These are phyloP conservation scores for Sinocyclocheilus maitianheensis DNA, from an alignment of 2,113 vertebrate genomes.

Conservation along the genomic window DNA sequence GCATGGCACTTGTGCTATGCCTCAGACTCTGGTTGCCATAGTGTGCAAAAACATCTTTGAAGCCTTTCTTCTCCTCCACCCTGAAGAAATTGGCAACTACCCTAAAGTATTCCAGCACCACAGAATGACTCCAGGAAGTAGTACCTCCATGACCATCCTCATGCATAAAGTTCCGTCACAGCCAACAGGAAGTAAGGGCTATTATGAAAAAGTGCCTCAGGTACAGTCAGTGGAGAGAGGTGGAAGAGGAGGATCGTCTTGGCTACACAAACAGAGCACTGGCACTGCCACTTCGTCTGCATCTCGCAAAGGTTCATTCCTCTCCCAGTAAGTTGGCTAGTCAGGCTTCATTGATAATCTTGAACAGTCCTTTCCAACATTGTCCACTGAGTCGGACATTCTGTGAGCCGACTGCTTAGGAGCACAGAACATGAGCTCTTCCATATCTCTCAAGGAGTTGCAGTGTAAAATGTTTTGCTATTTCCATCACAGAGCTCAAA, in stretches of 20 bases:
- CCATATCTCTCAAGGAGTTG: conserved; percentile 80
- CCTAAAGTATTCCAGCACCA: conserved; percentile 81
- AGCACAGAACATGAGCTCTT: conserved; percentile 83
- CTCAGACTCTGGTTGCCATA: conserved; percentile 55
- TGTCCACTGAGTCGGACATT: conserved; percentile 30
- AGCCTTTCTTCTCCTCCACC: conserved; percentile 68
- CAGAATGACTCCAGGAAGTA: conserved; percentile 81
- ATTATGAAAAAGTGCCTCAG: conserved; percentile 80
- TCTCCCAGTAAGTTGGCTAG: conserved; percentile 88
- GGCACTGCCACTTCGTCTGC: conserved; percentile 86
- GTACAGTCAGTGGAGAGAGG: conserved; percentile 70
- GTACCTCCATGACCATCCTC: neutral
- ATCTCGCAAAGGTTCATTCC: conserved; percentile 88
- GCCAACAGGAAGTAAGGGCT: conserved; percentile 87
- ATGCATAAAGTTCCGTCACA: conserved; percentile 75
- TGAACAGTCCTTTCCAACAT: conserved; percentile 43
- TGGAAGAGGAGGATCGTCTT: conserved; percentile 82
- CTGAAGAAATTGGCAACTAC: conserved; percentile 81
- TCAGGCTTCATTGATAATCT: conserved; percentile 49
- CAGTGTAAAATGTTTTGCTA: conserved; percentile 70
- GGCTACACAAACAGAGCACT: conserved; percentile 82
- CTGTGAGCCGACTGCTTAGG: neutral
- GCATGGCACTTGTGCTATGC: conserved; percentile 58
- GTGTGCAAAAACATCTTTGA: conserved; percentile 30
- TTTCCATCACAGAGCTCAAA: conserved; percentile 75